Conservation (phyloP, 53 echinoderm and acorn worm species). For the Holothuria scabra region DNA sequence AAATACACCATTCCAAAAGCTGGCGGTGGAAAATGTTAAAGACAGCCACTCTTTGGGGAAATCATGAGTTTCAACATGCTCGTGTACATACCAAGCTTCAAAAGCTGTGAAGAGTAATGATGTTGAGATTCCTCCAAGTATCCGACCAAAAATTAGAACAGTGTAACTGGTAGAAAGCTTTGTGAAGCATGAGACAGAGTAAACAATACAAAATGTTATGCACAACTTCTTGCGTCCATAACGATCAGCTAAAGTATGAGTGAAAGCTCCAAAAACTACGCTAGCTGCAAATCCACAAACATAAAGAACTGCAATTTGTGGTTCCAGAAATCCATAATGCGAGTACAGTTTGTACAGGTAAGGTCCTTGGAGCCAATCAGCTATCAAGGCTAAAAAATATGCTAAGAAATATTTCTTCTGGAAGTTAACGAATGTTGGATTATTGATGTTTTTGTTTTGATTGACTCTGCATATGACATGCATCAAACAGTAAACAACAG, state of each 20-base stretch:
- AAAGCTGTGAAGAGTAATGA: constrained; percentile 93
- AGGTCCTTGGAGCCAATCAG: constrained; percentile 97
- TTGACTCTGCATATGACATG: constrained; percentile 61
- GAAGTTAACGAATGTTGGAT: constrained; percentile 86
- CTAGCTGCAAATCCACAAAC: constrained; percentile 97
- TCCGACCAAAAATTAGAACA: constrained; percentile 79
- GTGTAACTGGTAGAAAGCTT: constrained; percentile 82
- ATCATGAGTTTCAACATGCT: constrained; percentile 89
- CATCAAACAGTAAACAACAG: constrained; percentile 62
- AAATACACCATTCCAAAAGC: constrained; percentile 87
- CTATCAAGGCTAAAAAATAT: constrained; percentile 86
- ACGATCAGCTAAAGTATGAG: constrained; percentile 78
- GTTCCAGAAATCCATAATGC: constrained; percentile 89
- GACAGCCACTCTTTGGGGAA: constrained; percentile 97
- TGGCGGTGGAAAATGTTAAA: constrained; percentile 91
- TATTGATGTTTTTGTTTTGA: constrained; percentile 70
- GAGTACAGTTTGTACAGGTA: constrained; percentile 96
- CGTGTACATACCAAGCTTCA: constrained; percentile 97
- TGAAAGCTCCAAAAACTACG: constrained; percentile 81
- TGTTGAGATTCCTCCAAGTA: constrained; percentile 90
- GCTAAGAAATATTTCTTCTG: constrained; percentile 90
- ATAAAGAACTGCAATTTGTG: constrained; percentile 96
- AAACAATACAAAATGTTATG: constrained; percentile 91
- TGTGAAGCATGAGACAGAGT: constrained; percentile 92
- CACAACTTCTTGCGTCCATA: constrained; percentile 93